Conservation (phyloP, 1,140 invertebrate genomes). For the Nilaparvata lugens region DNA sequence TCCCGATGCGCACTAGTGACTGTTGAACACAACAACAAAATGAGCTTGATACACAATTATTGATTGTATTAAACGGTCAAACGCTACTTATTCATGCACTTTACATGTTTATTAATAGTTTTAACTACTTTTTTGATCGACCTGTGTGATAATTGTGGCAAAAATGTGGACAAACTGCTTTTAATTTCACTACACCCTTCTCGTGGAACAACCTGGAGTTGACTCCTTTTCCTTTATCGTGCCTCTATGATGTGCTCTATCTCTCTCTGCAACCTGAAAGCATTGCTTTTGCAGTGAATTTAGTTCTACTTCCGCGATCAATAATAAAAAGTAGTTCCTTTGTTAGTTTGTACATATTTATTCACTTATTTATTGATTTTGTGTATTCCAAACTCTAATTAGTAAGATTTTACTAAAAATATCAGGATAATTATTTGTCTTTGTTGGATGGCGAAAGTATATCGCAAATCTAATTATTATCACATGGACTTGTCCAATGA, state of each 20-base stretch:
- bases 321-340: no score
- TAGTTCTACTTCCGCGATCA: no score
- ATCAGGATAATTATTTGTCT: no score
- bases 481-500: background rate
- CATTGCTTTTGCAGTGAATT: no score
- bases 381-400: no score
- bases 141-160: background rate
- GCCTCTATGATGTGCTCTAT: no score
- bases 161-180: background rate
- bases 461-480: background rate
- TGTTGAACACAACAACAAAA: background rate
- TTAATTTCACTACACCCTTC: background rate
- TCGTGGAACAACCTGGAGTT: no score
- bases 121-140: background rate
- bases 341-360: no score
- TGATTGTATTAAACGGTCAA: background rate
- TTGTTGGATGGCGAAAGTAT: background rate
- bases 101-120: background rate
- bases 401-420: no score
- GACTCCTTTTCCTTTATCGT: no score
- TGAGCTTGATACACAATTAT: background rate
- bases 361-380: no score
- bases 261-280: no score
- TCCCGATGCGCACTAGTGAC: conserved; percentile 16
- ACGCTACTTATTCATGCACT: background rate